Evolutionary conservation across 1,140 invertebrate genomes (phyloP).

Genomic region (Heliothis subflexa): DNA sequence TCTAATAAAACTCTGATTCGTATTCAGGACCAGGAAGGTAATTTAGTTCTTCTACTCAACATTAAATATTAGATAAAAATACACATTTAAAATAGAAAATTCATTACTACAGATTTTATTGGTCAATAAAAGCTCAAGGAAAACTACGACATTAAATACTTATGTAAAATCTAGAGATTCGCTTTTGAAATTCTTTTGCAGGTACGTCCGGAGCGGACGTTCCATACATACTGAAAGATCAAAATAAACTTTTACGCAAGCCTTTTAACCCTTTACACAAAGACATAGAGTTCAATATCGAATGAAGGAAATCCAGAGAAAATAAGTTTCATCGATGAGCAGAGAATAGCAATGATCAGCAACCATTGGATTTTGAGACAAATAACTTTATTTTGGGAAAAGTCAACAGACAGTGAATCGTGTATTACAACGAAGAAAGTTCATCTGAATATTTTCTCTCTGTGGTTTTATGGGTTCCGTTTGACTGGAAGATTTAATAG

Average conservation of each 20-base stretch:
- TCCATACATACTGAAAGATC: constrained; percentile 57
- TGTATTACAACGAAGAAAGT: constrained; percentile 14
- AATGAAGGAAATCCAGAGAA: background rate
- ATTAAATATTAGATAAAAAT: constrained; percentile 1
- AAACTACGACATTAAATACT: constrained; percentile 33
- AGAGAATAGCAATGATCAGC: constrained; percentile 40
- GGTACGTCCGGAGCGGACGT: constrained; percentile 70
- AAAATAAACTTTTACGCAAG: background rate
- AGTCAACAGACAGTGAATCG: constrained; percentile 8
- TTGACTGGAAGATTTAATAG: constrained; percentile 29
- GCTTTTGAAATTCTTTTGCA: constrained; percentile 50
- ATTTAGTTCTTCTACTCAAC: too few species aligned
- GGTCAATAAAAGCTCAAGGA: constrained; percentile 36
- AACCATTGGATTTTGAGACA: constrained; percentile 22
- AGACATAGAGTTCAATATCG: constrained; percentile 8
- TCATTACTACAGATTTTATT: constrained; percentile 27
- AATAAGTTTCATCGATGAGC: constrained; percentile 23
- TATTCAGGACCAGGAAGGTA: too few species aligned
- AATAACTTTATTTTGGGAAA: constrained; percentile 36
- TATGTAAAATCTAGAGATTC: constrained; percentile 33
- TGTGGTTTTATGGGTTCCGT: constrained; percentile 28
- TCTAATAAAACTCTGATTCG: too few species aligned
- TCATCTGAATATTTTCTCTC: constrained; percentile 39
- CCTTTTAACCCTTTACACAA: background rate
- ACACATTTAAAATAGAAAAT: constrained; percentile 18